These are phyloP conservation scores for Neosilurus hyrtlii DNA, from an alignment of 2,797 vertebrate species.

Conservation along the genomic window DNA sequence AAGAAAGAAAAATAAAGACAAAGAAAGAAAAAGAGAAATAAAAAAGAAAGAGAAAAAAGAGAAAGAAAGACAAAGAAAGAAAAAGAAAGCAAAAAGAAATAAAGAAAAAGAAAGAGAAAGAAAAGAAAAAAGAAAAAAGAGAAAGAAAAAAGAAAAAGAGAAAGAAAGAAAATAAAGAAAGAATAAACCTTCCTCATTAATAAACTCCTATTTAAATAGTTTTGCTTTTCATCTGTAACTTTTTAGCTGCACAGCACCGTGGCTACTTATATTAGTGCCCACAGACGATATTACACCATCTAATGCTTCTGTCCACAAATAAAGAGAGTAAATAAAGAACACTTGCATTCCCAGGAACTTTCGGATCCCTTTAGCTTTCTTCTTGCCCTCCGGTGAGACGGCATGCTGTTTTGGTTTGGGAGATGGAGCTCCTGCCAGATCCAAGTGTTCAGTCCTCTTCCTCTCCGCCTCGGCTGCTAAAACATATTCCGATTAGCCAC, in stretches of 20 bases:
- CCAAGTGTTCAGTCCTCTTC: constrained; percentile 84
- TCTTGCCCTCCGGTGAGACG: constrained; percentile 80
- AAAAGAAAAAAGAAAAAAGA: too few relatives aligned
- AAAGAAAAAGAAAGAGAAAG: too few relatives aligned
- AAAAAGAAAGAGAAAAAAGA: too few relatives aligned
- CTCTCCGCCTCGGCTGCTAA: constrained; percentile 81
- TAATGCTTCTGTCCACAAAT: neutral
- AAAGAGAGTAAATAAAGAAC: accelerated
- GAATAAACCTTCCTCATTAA: too few relatives aligned
- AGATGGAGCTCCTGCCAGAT: constrained; percentile 77
- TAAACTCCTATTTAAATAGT: neutral
- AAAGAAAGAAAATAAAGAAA: neutral
- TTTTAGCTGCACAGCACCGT: neutral
- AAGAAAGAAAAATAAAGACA: too few relatives aligned
- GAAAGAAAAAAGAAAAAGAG: neutral
- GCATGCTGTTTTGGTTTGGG: constrained; percentile 64
- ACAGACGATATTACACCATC: neutral
- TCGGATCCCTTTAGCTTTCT: constrained; percentile 89
- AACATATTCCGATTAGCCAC: constrained; percentile 25
- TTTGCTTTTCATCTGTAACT: neutral
- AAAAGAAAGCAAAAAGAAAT: too few relatives aligned
- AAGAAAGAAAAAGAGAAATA: too few relatives aligned
- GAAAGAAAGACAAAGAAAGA: too few relatives aligned
- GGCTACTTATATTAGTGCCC: neutral
- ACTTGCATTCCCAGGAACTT: constrained; percentile 90